Evolutionary conservation across 2,797 vertebrate species (phyloP), one percentile per base, ranked within the genome.

Genomic region (Myotis myotis): DNA sequence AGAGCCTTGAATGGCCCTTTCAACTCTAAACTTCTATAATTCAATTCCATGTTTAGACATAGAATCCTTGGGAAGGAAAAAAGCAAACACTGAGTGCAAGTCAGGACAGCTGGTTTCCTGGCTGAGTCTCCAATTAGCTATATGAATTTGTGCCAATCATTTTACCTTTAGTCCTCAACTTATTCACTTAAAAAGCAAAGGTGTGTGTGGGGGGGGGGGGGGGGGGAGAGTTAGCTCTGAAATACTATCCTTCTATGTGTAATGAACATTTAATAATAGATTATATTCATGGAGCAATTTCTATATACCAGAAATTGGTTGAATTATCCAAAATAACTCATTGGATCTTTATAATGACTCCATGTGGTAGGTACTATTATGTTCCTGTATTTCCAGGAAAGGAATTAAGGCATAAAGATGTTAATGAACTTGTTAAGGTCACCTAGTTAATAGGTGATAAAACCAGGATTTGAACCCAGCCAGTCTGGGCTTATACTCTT

Each of bases 161-260:
- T 93, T 91, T 79, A 83, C 51, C 55, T 95, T 81, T 47, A 53
- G 74, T 94, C 30, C 38, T 94, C 3, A 23, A 49, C 19, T 96
- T 62, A 78, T 89, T 96, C 30, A 57, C 33, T 85, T 87, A 74
- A 36, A 93, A 82, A 89, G 3, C 33, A 8, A 94, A 74, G 2
- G 16, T 78, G 25, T n/a, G n/a, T n/a, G n/a, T n/a, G n/a, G n/a
- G n/a, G n/a, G n/a, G n/a, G n/a, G n/a, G n/a, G n/a, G n/a, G n/a
- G n/a, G n/a, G n/a, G n/a, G n/a, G n/a, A n/a, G n/a, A n/a, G n/a
- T n/a, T n/a, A 78, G 8, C 76, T 93, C 25, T 75, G 60, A 81
- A 33, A 13, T 53, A 25, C 60, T 76, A 8, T 74, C 68, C 85
- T 30, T 72, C 17, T 83, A 12, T 79, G 11, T 81, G 4, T 75